phyloP scores from a whole-genome alignment of 2,113 vertebrate species.

The Pteruthius melanotis region DNA sequence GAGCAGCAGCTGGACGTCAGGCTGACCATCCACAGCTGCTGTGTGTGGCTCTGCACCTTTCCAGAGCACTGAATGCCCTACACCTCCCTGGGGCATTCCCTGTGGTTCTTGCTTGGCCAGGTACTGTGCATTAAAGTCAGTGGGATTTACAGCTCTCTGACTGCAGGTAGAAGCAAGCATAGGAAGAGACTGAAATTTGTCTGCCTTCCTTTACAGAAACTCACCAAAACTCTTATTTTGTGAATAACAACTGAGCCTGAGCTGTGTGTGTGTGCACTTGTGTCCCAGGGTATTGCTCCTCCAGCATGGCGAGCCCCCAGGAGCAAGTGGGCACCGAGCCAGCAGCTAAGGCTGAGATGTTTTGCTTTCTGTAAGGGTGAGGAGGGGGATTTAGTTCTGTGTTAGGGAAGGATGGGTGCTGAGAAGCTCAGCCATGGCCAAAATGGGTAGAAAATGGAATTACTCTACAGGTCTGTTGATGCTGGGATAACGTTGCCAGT shows the following conservation, averaged over 20 bases:
- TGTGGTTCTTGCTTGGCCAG: not conserved
- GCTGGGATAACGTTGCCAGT: not conserved
- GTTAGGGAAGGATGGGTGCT: not conserved
- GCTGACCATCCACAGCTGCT: not conserved
- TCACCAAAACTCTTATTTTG: fast-evolving
- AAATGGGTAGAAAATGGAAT: not conserved
- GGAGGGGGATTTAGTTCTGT: not conserved
- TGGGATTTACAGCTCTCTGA: constrained; percentile 23
- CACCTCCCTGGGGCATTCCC: not conserved
- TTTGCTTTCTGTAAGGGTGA: not conserved
- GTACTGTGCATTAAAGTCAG: not conserved
- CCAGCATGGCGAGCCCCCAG: too few species aligned
- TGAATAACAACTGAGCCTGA: not conserved
- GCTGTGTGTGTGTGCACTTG: not conserved
- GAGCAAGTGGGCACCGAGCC: not conserved
- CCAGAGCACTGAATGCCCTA: fast-evolving
- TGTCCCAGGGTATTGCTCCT: not conserved
- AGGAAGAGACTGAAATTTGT: not conserved
- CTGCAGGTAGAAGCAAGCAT: not conserved
- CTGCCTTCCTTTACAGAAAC: not conserved
- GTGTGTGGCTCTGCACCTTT: fast-evolving
- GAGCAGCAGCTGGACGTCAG: not conserved
- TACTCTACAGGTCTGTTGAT: not conserved
- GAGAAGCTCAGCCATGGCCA: not conserved
- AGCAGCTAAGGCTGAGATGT: not conserved